Evolutionary conservation across 1,140 invertebrate genomes (phyloP).

Genomic region (Musca domestica): DNA sequence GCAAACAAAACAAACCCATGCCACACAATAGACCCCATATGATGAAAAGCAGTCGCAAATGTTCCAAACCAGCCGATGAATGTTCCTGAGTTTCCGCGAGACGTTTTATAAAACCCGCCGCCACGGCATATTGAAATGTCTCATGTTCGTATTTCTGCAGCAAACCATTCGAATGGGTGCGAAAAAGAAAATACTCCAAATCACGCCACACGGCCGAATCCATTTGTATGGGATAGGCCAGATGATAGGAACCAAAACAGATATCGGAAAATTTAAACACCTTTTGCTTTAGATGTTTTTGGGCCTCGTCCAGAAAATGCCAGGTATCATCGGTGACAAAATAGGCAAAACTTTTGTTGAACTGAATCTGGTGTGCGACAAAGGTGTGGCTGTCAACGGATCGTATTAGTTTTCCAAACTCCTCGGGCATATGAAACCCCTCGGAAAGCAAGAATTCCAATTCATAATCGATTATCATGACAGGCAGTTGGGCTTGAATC

Average conservation of each 20-base stretch:
- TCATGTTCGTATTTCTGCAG: conserved; percentile 37
- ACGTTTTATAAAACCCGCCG: conserved; percentile 34
- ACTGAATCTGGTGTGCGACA: conserved; percentile 29
- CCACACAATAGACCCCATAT: too few species aligned
- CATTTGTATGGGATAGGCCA: conserved; percentile 21
- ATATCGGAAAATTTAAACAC: conserved; percentile 38
- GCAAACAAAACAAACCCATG: too few species aligned
- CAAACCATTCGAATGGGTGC: conserved; percentile 29
- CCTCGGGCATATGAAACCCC: conserved; percentile 30
- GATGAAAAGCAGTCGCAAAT: too few species aligned
- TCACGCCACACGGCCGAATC: conserved; percentile 17
- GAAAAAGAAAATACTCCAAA: conserved; percentile 24
- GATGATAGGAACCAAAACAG: conserved; percentile 25
- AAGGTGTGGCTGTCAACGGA: conserved; percentile 39
- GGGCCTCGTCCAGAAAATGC: conserved; percentile 40
- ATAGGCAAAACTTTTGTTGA: conserved; percentile 39
- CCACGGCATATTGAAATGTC: conserved; percentile 36
- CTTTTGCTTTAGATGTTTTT: conserved; percentile 37
- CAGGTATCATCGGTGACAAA: conserved; percentile 42
- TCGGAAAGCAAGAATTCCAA: conserved; percentile 37
- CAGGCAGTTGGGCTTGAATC: conserved; percentile 34
- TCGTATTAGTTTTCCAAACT: conserved; percentile 32
- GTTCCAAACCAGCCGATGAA: too few species aligned
- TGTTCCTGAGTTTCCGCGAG: neutral
- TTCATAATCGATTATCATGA: conserved; percentile 49